Percentiles rank a stretch among this genome's conserved stretches.
These are phyloP conservation scores for Hylaea fasciaria DNA, from an alignment of 2,888 invertebrate genomes.

Conservation along the genomic window DNA sequence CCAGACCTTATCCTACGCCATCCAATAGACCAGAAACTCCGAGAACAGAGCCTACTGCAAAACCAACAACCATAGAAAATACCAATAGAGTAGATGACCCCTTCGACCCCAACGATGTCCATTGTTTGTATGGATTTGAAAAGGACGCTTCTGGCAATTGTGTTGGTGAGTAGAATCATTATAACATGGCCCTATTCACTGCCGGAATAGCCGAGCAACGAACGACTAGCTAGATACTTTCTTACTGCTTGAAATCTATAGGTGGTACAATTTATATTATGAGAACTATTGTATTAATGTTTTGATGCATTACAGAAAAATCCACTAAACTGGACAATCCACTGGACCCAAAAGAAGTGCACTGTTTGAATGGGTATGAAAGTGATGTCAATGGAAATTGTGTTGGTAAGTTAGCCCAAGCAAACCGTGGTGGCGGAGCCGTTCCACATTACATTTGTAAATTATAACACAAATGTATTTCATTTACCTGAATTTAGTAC, in stretches of 20 bases:
- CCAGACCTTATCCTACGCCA: conserved; percentile 27
- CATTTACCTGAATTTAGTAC: no score
- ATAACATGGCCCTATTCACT: not conserved
- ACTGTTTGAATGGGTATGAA: conserved; percentile 19
- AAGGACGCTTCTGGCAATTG: conserved; percentile 83
- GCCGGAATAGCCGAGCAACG: no score
- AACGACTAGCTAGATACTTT: no score
- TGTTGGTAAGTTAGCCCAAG: conserved; percentile 21
- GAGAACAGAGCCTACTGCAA: conserved; percentile 25
- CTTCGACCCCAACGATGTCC: conserved; percentile 63
- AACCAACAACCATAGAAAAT: conserved; percentile 19
- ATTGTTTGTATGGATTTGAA: conserved; percentile 83
- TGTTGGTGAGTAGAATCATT: conserved; percentile 74
- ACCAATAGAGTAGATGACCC: conserved; percentile 11
- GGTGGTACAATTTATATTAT: no score
- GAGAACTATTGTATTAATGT: not conserved
- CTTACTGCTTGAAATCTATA: no score
- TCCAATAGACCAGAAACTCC: conserved; percentile 12
- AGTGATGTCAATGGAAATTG: conserved; percentile 33
- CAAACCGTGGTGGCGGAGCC: no score
- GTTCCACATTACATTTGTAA: no score
- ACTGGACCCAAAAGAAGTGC: conserved; percentile 59
- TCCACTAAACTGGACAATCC: conserved; percentile 5
- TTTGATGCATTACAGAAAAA: conserved; percentile 9
- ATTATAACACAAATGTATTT: no score